These are phyloP conservation scores for Palythoa heliodiscus DNA, from an alignment of 92 coral and sea anemone genomes.

Conservation along the genomic window DNA sequence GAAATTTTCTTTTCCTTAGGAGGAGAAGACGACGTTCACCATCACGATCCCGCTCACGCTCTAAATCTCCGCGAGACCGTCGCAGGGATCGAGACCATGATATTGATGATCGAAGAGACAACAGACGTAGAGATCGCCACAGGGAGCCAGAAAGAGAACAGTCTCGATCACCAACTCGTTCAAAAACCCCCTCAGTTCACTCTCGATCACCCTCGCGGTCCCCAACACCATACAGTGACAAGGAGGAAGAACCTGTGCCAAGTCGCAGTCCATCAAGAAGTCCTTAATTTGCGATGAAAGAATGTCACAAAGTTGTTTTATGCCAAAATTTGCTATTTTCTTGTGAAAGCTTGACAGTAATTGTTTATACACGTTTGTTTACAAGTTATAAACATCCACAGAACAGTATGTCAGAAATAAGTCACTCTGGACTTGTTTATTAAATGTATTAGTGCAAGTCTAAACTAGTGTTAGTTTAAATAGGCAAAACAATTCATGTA, in stretches of 20 bases:
- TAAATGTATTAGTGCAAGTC: no score
- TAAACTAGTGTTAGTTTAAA: no score
- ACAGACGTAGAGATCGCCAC: constrained; percentile 33
- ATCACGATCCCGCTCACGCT: constrained; percentile 67
- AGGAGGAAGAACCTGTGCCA: constrained; percentile 64
- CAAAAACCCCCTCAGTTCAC: constrained; percentile 54
- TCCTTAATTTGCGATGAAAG: neutral
- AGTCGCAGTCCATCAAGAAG: constrained; percentile 68
- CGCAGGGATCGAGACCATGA: constrained; percentile 37
- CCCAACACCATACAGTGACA: constrained; percentile 54
- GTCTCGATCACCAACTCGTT: constrained; percentile 69
- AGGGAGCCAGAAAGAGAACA: constrained; percentile 53
- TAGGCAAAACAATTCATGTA: no score
- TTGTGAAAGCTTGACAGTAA: neutral
- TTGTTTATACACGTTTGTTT: neutral
- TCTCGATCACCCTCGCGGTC: constrained; percentile 44
- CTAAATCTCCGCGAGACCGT: constrained; percentile 54
- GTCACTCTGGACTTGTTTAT: no score
- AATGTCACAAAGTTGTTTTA: neutral
- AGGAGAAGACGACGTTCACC: constrained; percentile 56
- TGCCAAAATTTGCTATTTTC: neutral
- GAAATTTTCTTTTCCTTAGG: neutral
- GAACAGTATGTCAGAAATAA: no score
- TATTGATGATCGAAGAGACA: constrained; percentile 31
- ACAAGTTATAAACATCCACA: no score